Evolutionary conservation across 1,140 invertebrate species (phyloP), one percentile per base, ranked within the genome.

Genomic region (Cheumatopsyche charites): DNA sequence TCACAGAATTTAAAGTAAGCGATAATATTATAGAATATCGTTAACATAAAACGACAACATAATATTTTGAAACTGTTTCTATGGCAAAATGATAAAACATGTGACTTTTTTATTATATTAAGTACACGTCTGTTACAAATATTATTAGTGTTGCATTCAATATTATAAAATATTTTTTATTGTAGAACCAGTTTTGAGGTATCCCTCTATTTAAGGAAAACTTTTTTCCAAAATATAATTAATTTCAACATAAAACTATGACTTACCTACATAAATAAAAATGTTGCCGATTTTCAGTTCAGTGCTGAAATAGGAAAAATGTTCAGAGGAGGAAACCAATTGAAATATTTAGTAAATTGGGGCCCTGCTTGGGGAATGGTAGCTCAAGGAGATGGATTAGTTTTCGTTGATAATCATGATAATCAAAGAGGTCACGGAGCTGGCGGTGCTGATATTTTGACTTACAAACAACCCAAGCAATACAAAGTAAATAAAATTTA

Each of bases 1-100:
- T 94, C 6, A 92, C 91, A 0, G 93, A 95, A 78, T 95, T 94
- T 78, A 81, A 77, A 47, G 75, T 73, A 69, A 71, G n/a, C n/a
- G n/a, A n/a, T n/a, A n/a, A n/a, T n/a, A n/a, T 1, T 52, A 19
- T 29, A 9, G 6, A n/a, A n/a, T n/a, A n/a, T n/a, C n/a, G n/a
- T n/a, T n/a, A n/a, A n/a, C n/a, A n/a, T n/a, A n/a, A 7, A 43
- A 43, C 42, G 42, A 7, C 42, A 43, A 9, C 7, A 43, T 43
- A 9, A 9, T 7, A 43, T n/a, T n/a, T n/a, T n/a, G n/a, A n/a
- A n/a, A n/a, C n/a, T n/a, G n/a, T n/a, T n/a, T n/a, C n/a, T n/a
- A n/a, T n/a, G n/a, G n/a, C n/a, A n/a, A n/a, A n/a, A n/a, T n/a
- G n/a, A n/a, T n/a, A n/a, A n/a, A n/a, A n/a, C n/a, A n/a, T n/a